A percentile compares a stretch with the other conserved stretches of the same genome.
phyloP scores from a whole-genome alignment of 2,113 vertebrate genomes.

The Malaclemys terrapin region DNA sequence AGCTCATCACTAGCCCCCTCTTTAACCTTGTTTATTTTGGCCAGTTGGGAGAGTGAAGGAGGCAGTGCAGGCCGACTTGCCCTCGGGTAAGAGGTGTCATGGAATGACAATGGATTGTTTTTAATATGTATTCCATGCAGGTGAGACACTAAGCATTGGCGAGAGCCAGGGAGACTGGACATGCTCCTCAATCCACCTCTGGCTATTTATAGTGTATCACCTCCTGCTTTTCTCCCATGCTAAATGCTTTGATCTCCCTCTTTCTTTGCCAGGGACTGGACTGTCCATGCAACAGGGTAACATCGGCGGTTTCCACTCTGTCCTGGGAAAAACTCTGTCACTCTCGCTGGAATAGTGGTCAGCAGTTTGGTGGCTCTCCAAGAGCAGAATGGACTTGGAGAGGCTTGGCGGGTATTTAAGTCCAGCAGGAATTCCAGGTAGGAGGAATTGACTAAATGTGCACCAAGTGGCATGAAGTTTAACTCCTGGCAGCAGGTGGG shows the following conservation, averaged over 20 bases:
- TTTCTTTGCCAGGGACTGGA: background rate
- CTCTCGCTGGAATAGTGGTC: conserved; percentile 26
- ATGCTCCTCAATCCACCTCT: background rate
- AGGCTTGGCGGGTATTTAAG: background rate
- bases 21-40: background rate
- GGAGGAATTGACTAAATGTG: background rate
- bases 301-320: background rate
- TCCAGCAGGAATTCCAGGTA: conserved; percentile 43
- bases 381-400: background rate
- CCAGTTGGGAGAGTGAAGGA: background rate
- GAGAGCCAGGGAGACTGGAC: background rate
- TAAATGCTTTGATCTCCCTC: background rate
- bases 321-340: conserved; percentile 50
- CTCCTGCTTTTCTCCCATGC: background rate
- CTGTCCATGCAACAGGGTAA: background rate
- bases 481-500: background rate
- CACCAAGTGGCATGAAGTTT: background rate
- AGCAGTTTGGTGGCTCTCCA: conserved; percentile 23
- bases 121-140: background rate
- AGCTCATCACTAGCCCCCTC: background rate
- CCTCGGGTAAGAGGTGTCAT: background rate
- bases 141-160: background rate
- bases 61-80: accelerated
- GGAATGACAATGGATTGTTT: background rate
- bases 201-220: background rate